Conservation (phyloP, 2,113 vertebrate species). For the Sarotherodon lohbergeri region DNA sequence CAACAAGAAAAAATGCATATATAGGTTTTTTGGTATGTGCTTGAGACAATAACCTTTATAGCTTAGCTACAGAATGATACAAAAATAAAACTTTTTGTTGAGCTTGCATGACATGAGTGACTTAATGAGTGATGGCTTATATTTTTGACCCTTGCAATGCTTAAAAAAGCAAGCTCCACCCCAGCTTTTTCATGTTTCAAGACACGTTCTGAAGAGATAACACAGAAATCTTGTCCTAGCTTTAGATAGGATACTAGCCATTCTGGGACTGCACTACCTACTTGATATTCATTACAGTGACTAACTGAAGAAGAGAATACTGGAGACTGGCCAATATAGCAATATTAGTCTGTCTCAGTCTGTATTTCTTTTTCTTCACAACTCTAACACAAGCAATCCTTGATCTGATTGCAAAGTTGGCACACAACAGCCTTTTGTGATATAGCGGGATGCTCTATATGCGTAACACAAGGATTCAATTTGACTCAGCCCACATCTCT, state of each 20-base stretch:
- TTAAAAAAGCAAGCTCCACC: background rate
- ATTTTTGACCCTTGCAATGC: background rate
- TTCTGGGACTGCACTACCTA: background rate
- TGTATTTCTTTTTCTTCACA: slow-evolving; percentile 51
- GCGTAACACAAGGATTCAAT: slow-evolving; percentile 77
- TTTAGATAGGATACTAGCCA: background rate
- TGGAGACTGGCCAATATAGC: background rate
- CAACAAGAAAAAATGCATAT: background rate
- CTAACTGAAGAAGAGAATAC: background rate
- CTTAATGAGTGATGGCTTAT: fast-evolving
- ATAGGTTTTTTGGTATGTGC: background rate
- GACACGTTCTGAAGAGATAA: background rate
- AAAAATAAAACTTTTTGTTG: background rate
- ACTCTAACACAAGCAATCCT: slow-evolving; percentile 66
- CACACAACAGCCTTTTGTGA: slow-evolving; percentile 80
- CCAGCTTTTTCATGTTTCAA: background rate
- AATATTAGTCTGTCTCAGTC: background rate
- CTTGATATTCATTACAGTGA: background rate
- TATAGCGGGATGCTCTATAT: slow-evolving; percentile 70
- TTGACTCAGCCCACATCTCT: slow-evolving; percentile 66
- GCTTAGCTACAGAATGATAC: background rate
- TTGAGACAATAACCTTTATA: background rate
- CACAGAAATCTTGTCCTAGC: background rate
- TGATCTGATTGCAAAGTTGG: slow-evolving; percentile 78
- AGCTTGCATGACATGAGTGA: background rate